Base-by-base conservation (phyloP, 2,113 vertebrate genomes). In the Canis aureus region DNA sequence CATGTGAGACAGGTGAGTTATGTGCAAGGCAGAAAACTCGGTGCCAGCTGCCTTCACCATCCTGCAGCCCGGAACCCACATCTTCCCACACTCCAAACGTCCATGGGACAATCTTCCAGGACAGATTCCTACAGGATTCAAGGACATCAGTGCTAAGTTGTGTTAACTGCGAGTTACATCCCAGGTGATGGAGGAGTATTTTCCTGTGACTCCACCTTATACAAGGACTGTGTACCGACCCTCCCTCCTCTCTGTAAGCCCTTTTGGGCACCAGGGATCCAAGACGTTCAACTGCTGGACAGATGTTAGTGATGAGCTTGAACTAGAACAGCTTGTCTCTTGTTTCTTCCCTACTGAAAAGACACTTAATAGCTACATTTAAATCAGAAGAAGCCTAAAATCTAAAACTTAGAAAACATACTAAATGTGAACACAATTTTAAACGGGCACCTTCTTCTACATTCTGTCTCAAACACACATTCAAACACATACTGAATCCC, bases 301-400 rank as follows among this genome's bases (percentile, higher is more conserved):
- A 59, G 49, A 27, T 81, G 49, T 90, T 43, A 82, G 25, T 32
- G 59, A 87, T 38, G 17, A 87, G 11, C 17, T 51, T 62, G 59
- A 94, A 60, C 82, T 76, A 66, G 12, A 86, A 95, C 5, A 76
- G 25, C 32, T 3, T 23, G 43, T 29, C 35, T 53, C 32, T 89
- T 67, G 10, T 87, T 67, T 89, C 35, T 69, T 51, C 53, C 60
- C n/a, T 87, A 78, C n/a, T 82, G 81, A 94, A 22, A 91, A 93
- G 62, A 92, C 25, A 20, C 35, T 35, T 88, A 49, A 82, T 86
- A 83, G 83, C 55, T 79, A 79, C 55, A 88, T 3, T 3, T 73
- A 88, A 89, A 86, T 81, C 35, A 81, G 32, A 85, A 94, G 23
- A 83, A 12, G 32, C 32, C 84, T 81, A 49, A 67, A 97, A 81